Conservation (phyloP, 2,113 vertebrate genomes). For the Protobothrops mucrosquamatus region DNA sequence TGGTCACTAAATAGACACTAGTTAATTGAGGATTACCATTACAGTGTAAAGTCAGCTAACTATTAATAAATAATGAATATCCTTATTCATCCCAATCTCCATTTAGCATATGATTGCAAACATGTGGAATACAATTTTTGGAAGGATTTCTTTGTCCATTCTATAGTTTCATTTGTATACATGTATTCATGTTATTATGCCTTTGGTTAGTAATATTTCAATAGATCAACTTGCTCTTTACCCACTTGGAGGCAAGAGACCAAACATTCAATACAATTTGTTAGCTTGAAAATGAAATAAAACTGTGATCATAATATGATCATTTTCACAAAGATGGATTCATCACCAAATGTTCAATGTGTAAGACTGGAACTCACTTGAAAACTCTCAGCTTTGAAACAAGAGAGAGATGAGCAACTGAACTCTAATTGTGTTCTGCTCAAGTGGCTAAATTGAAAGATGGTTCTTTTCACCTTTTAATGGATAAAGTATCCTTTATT, state of each 20-base stretch:
- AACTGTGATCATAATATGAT: neutral
- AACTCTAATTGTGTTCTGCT: slow-evolving; percentile 50
- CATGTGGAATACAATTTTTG: neutral
- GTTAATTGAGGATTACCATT: neutral
- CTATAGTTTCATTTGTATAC: neutral
- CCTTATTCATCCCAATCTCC: neutral
- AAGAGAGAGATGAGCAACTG: slow-evolving; percentile 36
- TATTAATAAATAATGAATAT: neutral
- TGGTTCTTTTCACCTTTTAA: slow-evolving; percentile 36
- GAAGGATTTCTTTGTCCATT: neutral
- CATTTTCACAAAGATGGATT: neutral
- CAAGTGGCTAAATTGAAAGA: slow-evolving; percentile 40
- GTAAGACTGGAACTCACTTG: slow-evolving; percentile 30
- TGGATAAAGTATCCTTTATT: slow-evolving; percentile 54
- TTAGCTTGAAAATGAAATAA: neutral
- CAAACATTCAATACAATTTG: neutral
- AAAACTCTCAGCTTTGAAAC: slow-evolving; percentile 21
- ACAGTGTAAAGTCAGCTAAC: neutral
- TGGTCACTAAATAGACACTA: neutral
- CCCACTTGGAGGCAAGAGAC: neutral
- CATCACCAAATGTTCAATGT: slow-evolving; percentile 1
- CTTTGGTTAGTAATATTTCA: neutral
- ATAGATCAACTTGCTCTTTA: neutral
- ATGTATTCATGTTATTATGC: neutral
- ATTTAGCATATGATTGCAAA: neutral